Evolutionary conservation across 2,113 vertebrate genomes (phyloP).

Genomic region (Oncorhynchus mykiss): DNA sequence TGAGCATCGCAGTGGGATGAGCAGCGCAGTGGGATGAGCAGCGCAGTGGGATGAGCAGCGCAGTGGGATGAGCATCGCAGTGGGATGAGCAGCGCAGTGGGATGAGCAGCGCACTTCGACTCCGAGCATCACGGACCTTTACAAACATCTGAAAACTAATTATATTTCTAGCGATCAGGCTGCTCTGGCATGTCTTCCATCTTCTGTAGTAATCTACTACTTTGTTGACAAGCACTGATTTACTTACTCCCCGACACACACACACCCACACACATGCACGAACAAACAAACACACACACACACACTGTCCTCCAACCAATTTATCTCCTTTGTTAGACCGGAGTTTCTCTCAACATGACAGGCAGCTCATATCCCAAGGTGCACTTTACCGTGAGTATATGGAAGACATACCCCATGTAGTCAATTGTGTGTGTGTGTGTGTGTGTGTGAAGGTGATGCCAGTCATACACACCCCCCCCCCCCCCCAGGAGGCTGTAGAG

Average conservation of each 20-base stretch:
- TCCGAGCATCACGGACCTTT: too few relatives aligned
- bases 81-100: too few relatives aligned
- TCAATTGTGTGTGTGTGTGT: not conserved
- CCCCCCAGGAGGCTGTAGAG: too few relatives aligned
- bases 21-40: too few relatives aligned
- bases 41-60: too few relatives aligned
- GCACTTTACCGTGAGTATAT: not conserved
- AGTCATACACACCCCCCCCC: too few relatives aligned
- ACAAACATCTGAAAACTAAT: too few relatives aligned
- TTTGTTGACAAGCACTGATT: not conserved
- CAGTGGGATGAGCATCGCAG: too few relatives aligned
- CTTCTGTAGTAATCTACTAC: slow-evolving; percentile 4
- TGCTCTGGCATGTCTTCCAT: slow-evolving; percentile 24
- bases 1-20: too few relatives aligned
- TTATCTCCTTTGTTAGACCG: not conserved
- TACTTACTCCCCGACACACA: not conserved
- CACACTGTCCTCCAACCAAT: not conserved
- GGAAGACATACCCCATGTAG: not conserved
- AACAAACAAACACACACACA: not conserved
- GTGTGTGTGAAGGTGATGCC: too few relatives aligned
- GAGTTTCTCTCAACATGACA: slow-evolving; percentile 5
- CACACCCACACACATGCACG: not conserved
- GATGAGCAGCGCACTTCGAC: too few relatives aligned
- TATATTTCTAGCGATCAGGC: too few relatives aligned
- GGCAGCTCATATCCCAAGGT: slow-evolving; percentile 8